Evolutionary conservation across 2,113 vertebrate genomes (phyloP), one percentile per base, ranked within the genome.

Genomic region (Macquaria ambigua): DNA sequence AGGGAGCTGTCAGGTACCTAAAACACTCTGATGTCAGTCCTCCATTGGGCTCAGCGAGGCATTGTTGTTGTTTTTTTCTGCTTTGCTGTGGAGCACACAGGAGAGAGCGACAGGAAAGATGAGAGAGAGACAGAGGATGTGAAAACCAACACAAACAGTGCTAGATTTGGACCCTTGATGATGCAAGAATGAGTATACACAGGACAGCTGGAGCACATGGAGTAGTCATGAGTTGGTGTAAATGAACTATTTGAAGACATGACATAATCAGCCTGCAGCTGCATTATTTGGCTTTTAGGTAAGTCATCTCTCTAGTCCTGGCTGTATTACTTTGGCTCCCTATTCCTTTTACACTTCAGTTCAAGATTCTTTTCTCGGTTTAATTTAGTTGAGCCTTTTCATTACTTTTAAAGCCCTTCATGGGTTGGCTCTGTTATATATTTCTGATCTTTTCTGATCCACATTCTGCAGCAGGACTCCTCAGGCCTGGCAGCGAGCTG

Each of bases 1-100:
- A 81, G 76, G 82, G 85, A 90, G 84, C 86, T 82, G 90, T 91
- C 89, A 79, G 79, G 67, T 70, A 61, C 48, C 74, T 69, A 64
- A 74, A 82, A 81, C 53, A n/a, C 83, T 83, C 63, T 56, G 81
- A 81, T 61, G 66, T 82, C 59, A 78, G 82, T 82, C 73, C 48
- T 81, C 79, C n/a, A 16, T 34, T 34, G 79, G 81, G 81, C 69
- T 86, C 75, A 53, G 86, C 25, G 23, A 77, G 68, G 69, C 72
- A 43, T 74, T 73, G 85, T 59, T 87, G 64, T 88, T 79, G 76
- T 84, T 84, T 79, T 80, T 73, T 88, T 72, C 67, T 84, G 52
- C 58, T 56, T 48, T 50, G 25, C 61, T 63, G 63, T 70, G 28
- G 56, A 77, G 53, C 56, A 62, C 82, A 82, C 16, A n/a, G 63